Base-by-base conservation (phyloP, 2,797 vertebrate species). In the Silurus aristotelis region DNA sequence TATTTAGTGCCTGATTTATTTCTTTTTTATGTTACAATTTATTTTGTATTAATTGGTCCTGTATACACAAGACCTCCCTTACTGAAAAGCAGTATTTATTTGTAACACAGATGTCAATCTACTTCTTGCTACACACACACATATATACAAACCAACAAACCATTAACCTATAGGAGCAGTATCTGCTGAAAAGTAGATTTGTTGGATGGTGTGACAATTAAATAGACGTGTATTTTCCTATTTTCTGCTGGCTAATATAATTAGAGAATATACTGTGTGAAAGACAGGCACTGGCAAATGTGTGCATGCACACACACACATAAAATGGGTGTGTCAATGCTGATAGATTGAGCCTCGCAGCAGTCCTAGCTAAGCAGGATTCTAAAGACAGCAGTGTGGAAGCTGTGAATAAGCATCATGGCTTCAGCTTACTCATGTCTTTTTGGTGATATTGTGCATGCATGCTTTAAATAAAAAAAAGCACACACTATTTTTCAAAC, bases 151-250 rank as follows among this genome's bases (percentile, higher is more conserved):
- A 75, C 20, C 17, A 25, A 56, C 6, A 52, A 19, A 84, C 61
- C 5, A 2, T 68, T n/a, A 72, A 60, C 70, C 55, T 61, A 31
- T 58, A 15, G 77, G 81, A 84, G 81, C 68, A 77, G 78, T 63
- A 56, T 87, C 61, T 87, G 48, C 60, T 82, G 52, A 60, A n/a
- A 77, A 77, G 19, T 31, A 78, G 60, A 79, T 19, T 38, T 38
- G 66, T 46, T 25, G 56, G 58, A 79, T 64, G 58, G 58, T 83
- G 85, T 64, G 43, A 83, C 75, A 80, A 83, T 83, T 83, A 83
- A 79, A 63, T 77, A 12, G 75, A 60, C 9, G n/a, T 31, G 63
- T 19, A 80, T 76, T 76, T 79, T 85, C 14, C 17, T 43, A 61
- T 72, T 73, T 63, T 63, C 38, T 82, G 55, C 61, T 77, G 52